These are phyloP conservation scores for Argyra leucocephala DNA, from an alignment of 2,888 invertebrate genomes.

Conservation along the genomic window DNA sequence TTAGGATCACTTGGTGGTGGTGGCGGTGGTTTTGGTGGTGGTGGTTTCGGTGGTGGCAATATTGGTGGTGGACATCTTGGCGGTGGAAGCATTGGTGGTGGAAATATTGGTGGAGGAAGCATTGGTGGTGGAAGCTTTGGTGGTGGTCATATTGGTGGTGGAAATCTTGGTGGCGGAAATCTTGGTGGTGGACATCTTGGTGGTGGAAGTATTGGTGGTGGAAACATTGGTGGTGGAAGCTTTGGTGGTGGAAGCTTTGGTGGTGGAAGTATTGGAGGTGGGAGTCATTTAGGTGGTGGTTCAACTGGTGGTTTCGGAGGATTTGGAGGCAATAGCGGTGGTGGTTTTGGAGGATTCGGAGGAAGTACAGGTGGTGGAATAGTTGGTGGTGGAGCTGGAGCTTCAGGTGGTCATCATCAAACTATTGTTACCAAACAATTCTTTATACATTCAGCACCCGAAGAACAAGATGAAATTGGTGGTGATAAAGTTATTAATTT, in stretches of 20 bases:
- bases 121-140: slow-evolving; percentile 13
- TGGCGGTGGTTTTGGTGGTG: slow-evolving; percentile 7
- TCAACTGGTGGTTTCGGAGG: slow-evolving; percentile 13
- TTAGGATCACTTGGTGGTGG: slow-evolving; percentile 11
- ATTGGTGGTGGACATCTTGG: background rate
- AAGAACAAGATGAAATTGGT: slow-evolving; percentile 37
- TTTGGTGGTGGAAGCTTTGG: slow-evolving; percentile 22
- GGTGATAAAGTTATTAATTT: slow-evolving; percentile 37
- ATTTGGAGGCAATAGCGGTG: slow-evolving; percentile 23
- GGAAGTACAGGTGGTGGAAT: slow-evolving; percentile 14
- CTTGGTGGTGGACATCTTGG: slow-evolving; percentile 25
- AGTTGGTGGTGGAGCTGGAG: slow-evolving; percentile 11
- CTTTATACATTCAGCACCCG: slow-evolving; percentile 42
- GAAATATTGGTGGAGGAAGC: slow-evolving; percentile 20
- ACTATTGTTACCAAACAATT: slow-evolving; percentile 37
- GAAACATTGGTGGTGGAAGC: slow-evolving; percentile 13
- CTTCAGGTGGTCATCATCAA: slow-evolving; percentile 15
- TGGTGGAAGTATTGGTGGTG: slow-evolving; percentile 16
- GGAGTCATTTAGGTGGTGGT: background rate
- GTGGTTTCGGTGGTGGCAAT: background rate
- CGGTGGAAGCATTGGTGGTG: slow-evolving; percentile 26
- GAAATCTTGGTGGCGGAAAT: slow-evolving; percentile 18
- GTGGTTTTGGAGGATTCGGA: slow-evolving; percentile 13
- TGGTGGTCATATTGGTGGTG: slow-evolving; percentile 14
- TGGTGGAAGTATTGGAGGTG: slow-evolving; percentile 13